Base-by-base conservation (phyloP, 1,140 invertebrate genomes). In the Conus ventricosus region DNA sequence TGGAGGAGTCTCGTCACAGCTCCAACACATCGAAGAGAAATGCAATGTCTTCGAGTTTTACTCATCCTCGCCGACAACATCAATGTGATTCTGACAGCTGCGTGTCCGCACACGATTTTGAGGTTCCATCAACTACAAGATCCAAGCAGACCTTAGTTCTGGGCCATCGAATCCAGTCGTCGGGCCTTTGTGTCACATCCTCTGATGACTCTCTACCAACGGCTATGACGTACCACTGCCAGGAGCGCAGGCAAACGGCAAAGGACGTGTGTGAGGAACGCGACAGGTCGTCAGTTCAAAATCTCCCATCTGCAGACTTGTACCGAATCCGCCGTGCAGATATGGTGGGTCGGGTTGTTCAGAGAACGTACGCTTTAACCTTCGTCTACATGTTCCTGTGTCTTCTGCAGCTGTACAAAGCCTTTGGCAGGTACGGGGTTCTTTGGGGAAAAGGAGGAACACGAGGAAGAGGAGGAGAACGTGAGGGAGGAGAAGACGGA, bases 321-420 rank as follows among this genome's bases (percentile, higher is more conserved):
- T 25, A 54, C 85, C 85, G 75, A 25, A 87, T 87, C 51, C 85
- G 85, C 20, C 85, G 75, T 23, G 85, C 85, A 4, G 85, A 39
- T 51, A 80, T 87, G 85, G 51, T 87, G 85, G 15, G 85, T 4
- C 17, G 85, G n/a, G 75, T 55, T 1, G 85, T 87, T 15, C 85
- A 87, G 54, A 54, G 85, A n/a, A 57, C 75, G 53, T 87, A 78
- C 85, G n/a, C 80, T 39, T 25, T 87, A 53, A 78, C 85, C 75
- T 80, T 87, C 53, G 67, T 87, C 53, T n/a, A 87, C 85, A 67
- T 87, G 85, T 87, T 87, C 53, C 53, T 75, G n/a, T 78, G 85
- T 20, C 75, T 87, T 0, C 85, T 87, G 23, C 51, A 87, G 15
- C 85, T 87, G n/a, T 87, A 87, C 85, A 87, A 78, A 55, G 75